Conservation (phyloP, 2,888 invertebrate species). For the Hanleya hanleyi region DNA sequence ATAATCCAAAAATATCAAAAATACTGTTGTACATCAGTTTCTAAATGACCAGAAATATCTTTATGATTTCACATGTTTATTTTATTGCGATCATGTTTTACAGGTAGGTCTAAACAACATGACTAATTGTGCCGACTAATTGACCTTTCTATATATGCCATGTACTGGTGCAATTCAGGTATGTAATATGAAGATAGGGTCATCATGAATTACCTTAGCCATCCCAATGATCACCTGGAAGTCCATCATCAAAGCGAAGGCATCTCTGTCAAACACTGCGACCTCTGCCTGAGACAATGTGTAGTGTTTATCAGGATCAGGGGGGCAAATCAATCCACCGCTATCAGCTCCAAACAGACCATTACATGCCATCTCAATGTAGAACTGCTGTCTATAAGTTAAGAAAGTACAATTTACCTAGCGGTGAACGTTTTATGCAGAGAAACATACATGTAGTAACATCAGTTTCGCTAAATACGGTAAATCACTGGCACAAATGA, state of each 20-base stretch:
- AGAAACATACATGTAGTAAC: no score
- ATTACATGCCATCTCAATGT: slow-evolving; percentile 76
- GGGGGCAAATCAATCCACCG: slow-evolving; percentile 72
- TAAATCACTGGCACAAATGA: no score
- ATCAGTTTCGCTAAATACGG: no score
- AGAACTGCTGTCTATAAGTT: slow-evolving; percentile 49
- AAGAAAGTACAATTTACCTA: neutral
- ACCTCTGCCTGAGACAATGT: slow-evolving; percentile 71
- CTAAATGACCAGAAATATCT: no score
- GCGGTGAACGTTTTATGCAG: no score
- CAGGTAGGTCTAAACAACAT: no score
- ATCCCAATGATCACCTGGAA: slow-evolving; percentile 74
- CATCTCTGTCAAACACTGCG: slow-evolving; percentile 70
- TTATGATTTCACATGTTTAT: no score
- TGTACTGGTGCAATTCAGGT: no score
- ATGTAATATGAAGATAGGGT: no score
- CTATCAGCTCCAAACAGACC: slow-evolving; percentile 73
- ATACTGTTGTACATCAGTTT: no score
- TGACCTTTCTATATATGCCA: neutral
- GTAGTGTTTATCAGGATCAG: slow-evolving; percentile 70
- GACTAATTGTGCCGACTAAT: neutral
- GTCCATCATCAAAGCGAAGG: slow-evolving; percentile 72
- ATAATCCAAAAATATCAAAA: no score
- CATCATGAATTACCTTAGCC: slow-evolving; percentile 72
- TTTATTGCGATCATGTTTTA: no score